Conservation (phyloP, 2,888 invertebrate genomes). For the Euplexia lucipara region DNA sequence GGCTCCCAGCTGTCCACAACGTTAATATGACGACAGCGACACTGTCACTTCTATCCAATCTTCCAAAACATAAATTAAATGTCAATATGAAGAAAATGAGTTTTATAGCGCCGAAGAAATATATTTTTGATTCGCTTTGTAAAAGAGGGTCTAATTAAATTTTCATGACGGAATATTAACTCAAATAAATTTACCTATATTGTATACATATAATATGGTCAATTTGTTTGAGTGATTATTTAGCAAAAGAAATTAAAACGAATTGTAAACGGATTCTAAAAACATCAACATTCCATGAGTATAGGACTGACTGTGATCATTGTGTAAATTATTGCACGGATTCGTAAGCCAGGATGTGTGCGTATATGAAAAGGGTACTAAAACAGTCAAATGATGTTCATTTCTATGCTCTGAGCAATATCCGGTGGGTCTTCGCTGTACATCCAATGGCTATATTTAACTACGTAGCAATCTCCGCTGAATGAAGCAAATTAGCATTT, state of each 20-base stretch:
- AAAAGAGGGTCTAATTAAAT: constrained; percentile 32
- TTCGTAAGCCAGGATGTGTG: constrained; percentile 64
- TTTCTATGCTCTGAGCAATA: constrained; percentile 75
- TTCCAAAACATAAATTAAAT: constrained; percentile 83
- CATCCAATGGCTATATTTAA: constrained; percentile 70
- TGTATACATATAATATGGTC: no score
- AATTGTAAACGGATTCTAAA: constrained; percentile 9
- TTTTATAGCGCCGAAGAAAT: constrained; percentile 17
- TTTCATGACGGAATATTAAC: constrained; percentile 17
- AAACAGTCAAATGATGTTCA: constrained; percentile 71
- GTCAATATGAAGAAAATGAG: constrained; percentile 73
- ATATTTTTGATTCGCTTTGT: constrained; percentile 24
- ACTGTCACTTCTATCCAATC: constrained; percentile 81
- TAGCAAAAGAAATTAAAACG: constrained; percentile 8
- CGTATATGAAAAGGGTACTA: constrained; percentile 65
- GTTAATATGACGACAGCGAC: constrained; percentile 86
- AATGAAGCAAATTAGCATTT: constrained; percentile 60
- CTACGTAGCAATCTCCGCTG: constrained; percentile 63
- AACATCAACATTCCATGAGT: constrained; percentile 38
- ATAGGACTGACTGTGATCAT: constrained; percentile 53
- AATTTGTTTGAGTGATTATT: no score
- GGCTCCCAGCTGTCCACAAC: constrained; percentile 84
- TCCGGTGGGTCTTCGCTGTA: constrained; percentile 71
- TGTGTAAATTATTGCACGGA: constrained; percentile 65
- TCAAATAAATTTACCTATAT: constrained; percentile 21